Conservation (phyloP, 92 coral and sea anemone species). For the Paragorgia papillata region DNA sequence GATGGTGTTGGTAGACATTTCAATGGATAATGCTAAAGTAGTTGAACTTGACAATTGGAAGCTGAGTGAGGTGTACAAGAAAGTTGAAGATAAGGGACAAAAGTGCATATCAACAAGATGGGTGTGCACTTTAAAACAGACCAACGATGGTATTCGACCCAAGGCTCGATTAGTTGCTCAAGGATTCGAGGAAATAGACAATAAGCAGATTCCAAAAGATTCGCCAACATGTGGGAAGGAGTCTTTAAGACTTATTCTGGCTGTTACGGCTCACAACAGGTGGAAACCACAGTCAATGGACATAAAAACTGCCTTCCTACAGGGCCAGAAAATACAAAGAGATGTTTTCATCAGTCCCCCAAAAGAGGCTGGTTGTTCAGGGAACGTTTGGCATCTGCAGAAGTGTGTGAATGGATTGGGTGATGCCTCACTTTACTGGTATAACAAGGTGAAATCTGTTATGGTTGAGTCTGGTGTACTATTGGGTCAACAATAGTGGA, state of each 20-base stretch:
- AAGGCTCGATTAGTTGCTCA: constrained; percentile 34
- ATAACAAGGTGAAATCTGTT: not conserved
- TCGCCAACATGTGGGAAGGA: constrained; percentile 41
- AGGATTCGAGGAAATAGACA: constrained; percentile 20
- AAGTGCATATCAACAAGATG: constrained; percentile 22
- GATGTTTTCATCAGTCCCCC: constrained; percentile 7
- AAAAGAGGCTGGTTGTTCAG: not conserved
- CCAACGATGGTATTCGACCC: not conserved
- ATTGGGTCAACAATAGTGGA: not conserved
- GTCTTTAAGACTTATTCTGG: constrained; percentile 17
- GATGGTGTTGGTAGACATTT: too few species aligned
- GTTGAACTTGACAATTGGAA: constrained; percentile 9
- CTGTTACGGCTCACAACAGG: not conserved
- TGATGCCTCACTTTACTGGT: constrained; percentile 18
- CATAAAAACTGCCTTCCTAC: constrained; percentile 19
- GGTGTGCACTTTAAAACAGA: constrained; percentile 17
- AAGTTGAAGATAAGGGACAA: constrained; percentile 11
- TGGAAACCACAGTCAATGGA: not conserved
- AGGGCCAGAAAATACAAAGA: not conserved
- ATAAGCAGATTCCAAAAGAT: not conserved
- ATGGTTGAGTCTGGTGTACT: not conserved
- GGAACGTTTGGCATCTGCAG: not conserved
- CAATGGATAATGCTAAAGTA: too few species aligned
- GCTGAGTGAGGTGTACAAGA: not conserved
- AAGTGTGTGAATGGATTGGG: constrained; percentile 11